phyloP scores from a whole-genome alignment of 1,140 invertebrate species.

The Apis mellifera region Amel_HAv3.1 CM009941.2:13933501-13934000 shows the following conservation, averaged over 20 bases:
- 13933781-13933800: too few relatives aligned
- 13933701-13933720: constrained; percentile 22
- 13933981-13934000: too few relatives aligned
- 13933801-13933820: too few relatives aligned
- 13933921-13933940: too few relatives aligned
- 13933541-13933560: constrained; percentile 11
- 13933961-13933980: too few relatives aligned
- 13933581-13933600: neutral
- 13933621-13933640: neutral
- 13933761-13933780: neutral
- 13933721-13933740: neutral
- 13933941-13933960: too few relatives aligned
- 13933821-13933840: too few relatives aligned
- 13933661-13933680: constrained; percentile 16
- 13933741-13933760: constrained; percentile 2
- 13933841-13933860: too few relatives aligned
- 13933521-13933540: constrained; percentile 47
- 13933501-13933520: constrained; percentile 46
- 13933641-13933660: constrained; percentile 3
- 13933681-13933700: constrained; percentile 41
- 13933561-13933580: neutral
- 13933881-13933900: too few relatives aligned
- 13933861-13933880: too few relatives aligned
- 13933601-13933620: neutral
- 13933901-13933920: too few relatives aligned